Evolutionary conservation across 2,888 invertebrate species (phyloP), one percentile per base, ranked within the genome.

Genomic region (Oligia fasciuncula): DNA sequence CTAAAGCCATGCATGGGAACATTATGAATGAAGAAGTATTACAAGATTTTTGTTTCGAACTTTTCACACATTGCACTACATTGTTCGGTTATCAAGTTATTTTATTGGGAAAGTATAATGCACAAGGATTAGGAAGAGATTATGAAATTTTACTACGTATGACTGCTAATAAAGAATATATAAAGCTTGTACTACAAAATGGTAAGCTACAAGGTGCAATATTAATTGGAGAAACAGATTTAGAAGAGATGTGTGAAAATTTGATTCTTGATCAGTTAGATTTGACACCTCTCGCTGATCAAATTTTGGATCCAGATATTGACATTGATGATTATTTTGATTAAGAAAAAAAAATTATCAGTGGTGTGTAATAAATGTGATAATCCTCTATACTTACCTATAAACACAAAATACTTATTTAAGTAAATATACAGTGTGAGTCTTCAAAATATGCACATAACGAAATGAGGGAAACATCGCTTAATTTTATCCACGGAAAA

Each of bases 251-350:
- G 94, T 99, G 99, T 95, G 99, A 99, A 96, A 99, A 99, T 97
- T 97, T 99, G 82, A 99, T 99, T 91, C 97, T 99, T 57, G 99
- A 99, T 97, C 98, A 99, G 93, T 97, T 99, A 80, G 99, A 99
- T 96, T 97, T 99, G 80, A 98, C 98, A 77, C 97, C 97, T 17
- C 98, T 98, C 94, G 99, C 99, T 77, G 99, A 99, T 94, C 98
- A 99, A 94, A 98, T 99, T 89, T 97, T 99, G 14, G 98, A 99
- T 97, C 99, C 99, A 40, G 97, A 98, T 93, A 98, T 99, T 92
- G 99, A 99, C 94, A 99, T 99, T 91, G 99, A 99, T 95, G 99
- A 99, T 97, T 99, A 99, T 96, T 99, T 99, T 97, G 99, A 99
- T 97, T 99, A 72, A 72, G 67, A 23, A 49, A 57, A 66, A 70